phyloP scores from a whole-genome alignment of 2,888 invertebrate species.

The Calameuta pallipes region DNA sequence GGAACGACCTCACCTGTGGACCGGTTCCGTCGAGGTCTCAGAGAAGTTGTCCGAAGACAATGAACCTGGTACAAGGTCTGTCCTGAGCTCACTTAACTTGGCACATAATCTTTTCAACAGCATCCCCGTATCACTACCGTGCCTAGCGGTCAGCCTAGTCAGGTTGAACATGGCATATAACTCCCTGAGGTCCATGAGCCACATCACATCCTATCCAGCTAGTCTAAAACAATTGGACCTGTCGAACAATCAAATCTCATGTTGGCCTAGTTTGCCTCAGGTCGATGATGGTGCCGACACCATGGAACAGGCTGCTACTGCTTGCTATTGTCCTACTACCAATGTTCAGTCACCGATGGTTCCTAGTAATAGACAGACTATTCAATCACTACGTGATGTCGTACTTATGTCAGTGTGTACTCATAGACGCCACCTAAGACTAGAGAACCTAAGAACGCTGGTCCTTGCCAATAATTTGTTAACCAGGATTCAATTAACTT shows the following conservation, averaged over 20 bases:
- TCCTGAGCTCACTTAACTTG: constrained; percentile 82
- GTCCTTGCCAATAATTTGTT: constrained; percentile 89
- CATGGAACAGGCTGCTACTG: constrained; percentile 75
- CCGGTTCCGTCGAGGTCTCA: constrained; percentile 74
- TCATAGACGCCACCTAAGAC: constrained; percentile 84
- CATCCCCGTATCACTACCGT: constrained; percentile 90
- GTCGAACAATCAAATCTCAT: constrained; percentile 90
- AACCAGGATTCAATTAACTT: constrained; percentile 82
- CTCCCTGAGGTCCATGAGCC: constrained; percentile 70
- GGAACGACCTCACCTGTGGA: constrained; percentile 84
- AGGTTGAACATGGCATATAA: constrained; percentile 94
- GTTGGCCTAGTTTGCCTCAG: constrained; percentile 88
- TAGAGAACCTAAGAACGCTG: constrained; percentile 85
- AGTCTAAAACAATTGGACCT: constrained; percentile 91
- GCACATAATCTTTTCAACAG: constrained; percentile 91
- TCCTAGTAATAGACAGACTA: constrained; percentile 58
- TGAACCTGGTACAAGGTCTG: constrained; percentile 72
- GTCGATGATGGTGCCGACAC: constrained; percentile 73
- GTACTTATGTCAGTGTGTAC: constrained; percentile 85
- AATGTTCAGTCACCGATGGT: constrained; percentile 56
- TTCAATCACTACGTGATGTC: constrained; percentile 76
- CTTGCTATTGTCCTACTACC: constrained; percentile 75
- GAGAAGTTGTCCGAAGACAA: constrained; percentile 74
- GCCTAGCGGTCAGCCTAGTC: constrained; percentile 87
- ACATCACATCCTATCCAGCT: constrained; percentile 88